Evolutionary conservation across 1,140 invertebrate species (phyloP), one percentile per base, ranked within the genome.

Genomic region (Potamilus streckersoni): DNA sequence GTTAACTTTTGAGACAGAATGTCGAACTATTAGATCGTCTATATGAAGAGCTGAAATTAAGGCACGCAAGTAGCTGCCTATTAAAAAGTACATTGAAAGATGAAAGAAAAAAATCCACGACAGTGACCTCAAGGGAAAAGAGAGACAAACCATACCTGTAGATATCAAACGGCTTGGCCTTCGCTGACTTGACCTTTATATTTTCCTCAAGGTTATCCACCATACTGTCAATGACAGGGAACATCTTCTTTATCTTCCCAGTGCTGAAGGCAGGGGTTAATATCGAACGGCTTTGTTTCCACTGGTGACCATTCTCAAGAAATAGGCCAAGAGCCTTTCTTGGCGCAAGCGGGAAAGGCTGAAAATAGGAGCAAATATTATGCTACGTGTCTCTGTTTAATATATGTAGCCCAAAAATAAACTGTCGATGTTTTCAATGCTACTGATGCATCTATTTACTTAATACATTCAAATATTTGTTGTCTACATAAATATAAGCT

Each of bases 271-370:
- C 85, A 15, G 86, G 86, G 0, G 82, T 85, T 20, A 86, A 74
- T 0, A 83, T 63, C n/a, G 81, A 79, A 4, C 86, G 76, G 56
- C 84, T 86, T 11, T 82, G 70, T 59, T 79, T 82, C 86, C 86
- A 87, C 66, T 86, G 83, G 59, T 76, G 70, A 2, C 86, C 86
- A 55, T 85, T 82, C 72, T 85, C 86, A 27, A 87, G 74, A 67
- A 87, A 87, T 23, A 87, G 76, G 2, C 84, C 85, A 15, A 86
- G 78, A 61, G 83, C 81, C 71, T 85, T 87, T n/a, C 80, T 69
- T 31, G 86, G 85, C n/a, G 86, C 86, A 60, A 87, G 64, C 13
- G 86, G 86, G 57, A 86, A 87, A 14, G 80, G 84, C 82, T 84
- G 75, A 73, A 79, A 67, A 56, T 38, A 49, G 38, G 5, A 49